A percentile compares a stretch with the other conserved stretches of the same genome.
Conservation (phyloP, 37 sponge, comb jelly and placozoan genomes). For the Eunapius fragilis region DNA sequence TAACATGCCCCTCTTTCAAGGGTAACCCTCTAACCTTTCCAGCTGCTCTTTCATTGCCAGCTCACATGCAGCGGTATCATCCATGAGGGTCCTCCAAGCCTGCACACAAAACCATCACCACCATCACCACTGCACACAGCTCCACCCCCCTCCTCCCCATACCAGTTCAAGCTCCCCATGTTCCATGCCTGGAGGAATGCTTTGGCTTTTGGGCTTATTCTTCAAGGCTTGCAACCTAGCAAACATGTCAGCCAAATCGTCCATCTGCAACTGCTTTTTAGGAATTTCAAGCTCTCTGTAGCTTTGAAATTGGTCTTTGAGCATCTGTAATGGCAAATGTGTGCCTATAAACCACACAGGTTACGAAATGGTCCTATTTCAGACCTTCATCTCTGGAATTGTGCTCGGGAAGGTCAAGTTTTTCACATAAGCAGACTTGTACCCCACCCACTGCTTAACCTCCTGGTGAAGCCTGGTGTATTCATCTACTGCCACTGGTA, state of each 20-base stretch:
- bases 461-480: constrained; percentile 36
- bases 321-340: not conserved
- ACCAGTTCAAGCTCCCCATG: constrained; percentile 19
- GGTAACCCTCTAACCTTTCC: constrained; percentile 15
- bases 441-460: constrained; percentile 43
- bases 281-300: constrained; percentile 53
- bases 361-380: not conserved
- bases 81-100: constrained; percentile 35
- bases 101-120: constrained; percentile 7
- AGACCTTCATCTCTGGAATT: constrained; percentile 40
- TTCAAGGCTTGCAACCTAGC: constrained; percentile 28
- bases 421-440: constrained; percentile 34
- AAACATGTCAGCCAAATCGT: constrained; percentile 45
- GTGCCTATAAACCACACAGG: not conserved
- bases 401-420: constrained; percentile 47
- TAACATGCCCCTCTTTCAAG: not conserved
- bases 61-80: constrained; percentile 29
- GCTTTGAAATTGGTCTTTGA: constrained; percentile 20
- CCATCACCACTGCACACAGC: not conserved
- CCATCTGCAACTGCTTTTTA: constrained; percentile 56
- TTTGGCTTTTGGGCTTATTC: constrained; percentile 10
- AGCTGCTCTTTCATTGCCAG: constrained; percentile 66
- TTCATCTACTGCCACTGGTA: constrained; percentile 45
- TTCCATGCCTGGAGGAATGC: constrained; percentile 23
- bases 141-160: not conserved